A percentile compares a stretch with the other conserved stretches of the same genome.
Evolutionary conservation across 2,888 invertebrate species (phyloP).

Genomic region (Phortica magna): DNA sequence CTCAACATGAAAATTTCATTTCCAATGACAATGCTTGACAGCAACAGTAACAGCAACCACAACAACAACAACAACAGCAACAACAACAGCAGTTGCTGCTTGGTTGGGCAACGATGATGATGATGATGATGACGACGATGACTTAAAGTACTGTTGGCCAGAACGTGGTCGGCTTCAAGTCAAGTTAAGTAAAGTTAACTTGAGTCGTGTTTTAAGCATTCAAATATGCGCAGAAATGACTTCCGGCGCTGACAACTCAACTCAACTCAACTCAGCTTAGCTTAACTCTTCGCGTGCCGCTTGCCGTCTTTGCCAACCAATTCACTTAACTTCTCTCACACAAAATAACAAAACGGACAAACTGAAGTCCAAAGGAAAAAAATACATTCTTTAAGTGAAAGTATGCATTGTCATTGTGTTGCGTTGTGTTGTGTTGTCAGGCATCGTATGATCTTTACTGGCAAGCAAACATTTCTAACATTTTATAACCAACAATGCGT

Average conservation of each 20-base stretch:
- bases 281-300: background rate
- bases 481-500: background rate
- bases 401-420: slow-evolving; percentile 16
- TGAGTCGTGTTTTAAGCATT: background rate
- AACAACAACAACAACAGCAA: no score
- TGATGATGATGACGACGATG: no score
- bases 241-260: background rate
- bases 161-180: background rate
- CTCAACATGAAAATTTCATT: slow-evolving; percentile 30
- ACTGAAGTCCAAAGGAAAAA: background rate
- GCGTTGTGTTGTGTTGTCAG: background rate
- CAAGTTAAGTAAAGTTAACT: slow-evolving; percentile 1
- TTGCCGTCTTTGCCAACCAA: no score
- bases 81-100: no score
- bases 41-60: background rate
- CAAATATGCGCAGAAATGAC: slow-evolving; percentile 21
- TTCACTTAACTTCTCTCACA: background rate
- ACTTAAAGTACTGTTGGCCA: no score
- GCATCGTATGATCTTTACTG: no score
- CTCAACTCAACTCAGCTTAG: background rate
- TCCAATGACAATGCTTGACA: slow-evolving; percentile 2
- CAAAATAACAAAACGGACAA: background rate
- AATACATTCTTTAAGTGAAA: slow-evolving; percentile 19
- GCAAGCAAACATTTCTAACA: no score
- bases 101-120: no score